These are phyloP conservation scores for Pseudochromis fuscus DNA, from an alignment of 2,797 vertebrate genomes.

Conservation along the genomic window DNA sequence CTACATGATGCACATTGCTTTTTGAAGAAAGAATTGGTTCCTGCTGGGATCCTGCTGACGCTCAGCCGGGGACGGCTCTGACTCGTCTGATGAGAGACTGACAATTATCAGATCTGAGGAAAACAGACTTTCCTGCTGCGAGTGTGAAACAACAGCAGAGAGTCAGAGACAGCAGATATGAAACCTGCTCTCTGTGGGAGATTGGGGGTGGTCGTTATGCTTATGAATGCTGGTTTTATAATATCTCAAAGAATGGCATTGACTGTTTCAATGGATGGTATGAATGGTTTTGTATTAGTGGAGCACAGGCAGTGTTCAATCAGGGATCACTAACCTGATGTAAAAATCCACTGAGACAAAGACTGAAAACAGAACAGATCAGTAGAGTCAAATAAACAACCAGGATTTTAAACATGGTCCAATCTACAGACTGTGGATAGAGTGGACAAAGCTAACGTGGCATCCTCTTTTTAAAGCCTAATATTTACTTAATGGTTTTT, in stretches of 20 bases:
- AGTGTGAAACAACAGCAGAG: conserved; percentile 7
- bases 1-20: background rate
- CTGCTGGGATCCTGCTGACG: background rate
- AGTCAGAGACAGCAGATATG: background rate
- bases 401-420: too few relatives aligned
- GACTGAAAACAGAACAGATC: too few relatives aligned
- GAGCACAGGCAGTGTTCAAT: background rate
- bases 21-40: background rate
- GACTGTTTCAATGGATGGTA: too few relatives aligned
- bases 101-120: conserved; percentile 4
- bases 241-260: background rate
- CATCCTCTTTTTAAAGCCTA: too few relatives aligned
- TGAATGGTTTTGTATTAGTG: too few relatives aligned
- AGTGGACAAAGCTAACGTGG: too few relatives aligned
- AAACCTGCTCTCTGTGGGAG: conserved; percentile 1
- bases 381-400: too few relatives aligned
- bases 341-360: too few relatives aligned
- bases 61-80: background rate
- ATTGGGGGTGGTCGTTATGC: background rate
- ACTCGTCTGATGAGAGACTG: background rate
- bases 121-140: conserved; percentile 21
- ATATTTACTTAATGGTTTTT: too few relatives aligned
- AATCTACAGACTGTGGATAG: too few relatives aligned
- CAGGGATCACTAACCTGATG: background rate
- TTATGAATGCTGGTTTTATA: background rate